These are phyloP conservation scores for Catostomus latipinnis DNA, from an alignment of 2,797 vertebrate species.

Conservation along the genomic window DNA sequence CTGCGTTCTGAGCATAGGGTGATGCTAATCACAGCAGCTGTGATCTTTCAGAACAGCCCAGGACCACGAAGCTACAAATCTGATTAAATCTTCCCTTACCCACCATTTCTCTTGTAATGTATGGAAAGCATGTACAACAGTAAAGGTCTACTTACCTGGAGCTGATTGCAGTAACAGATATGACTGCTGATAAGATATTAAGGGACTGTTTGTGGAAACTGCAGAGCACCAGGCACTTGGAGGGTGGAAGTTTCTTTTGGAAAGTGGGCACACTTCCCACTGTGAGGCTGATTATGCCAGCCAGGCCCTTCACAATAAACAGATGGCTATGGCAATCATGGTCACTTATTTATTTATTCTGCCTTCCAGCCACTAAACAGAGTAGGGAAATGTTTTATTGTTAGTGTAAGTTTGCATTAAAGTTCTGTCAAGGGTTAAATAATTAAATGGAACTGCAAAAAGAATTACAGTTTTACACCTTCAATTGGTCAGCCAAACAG, in stretches of 20 bases:
- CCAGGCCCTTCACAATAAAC: slow-evolving; percentile 44
- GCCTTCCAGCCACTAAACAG: slow-evolving; percentile 8
- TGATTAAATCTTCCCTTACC: slow-evolving; percentile 36
- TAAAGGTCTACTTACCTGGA: slow-evolving; percentile 33
- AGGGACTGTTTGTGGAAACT: slow-evolving; percentile 10
- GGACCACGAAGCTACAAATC: slow-evolving; percentile 27
- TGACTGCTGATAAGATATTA: slow-evolving; percentile 14
- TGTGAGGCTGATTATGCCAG: slow-evolving; percentile 54
- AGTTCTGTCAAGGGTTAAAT: too few species aligned
- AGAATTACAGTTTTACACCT: too few species aligned
- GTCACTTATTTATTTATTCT: slow-evolving; percentile 23
- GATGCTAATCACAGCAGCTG: slow-evolving; percentile 52
- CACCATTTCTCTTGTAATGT: slow-evolving; percentile 34
- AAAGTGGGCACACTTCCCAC: slow-evolving; percentile 36
- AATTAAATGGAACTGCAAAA: too few species aligned
- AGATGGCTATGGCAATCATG: slow-evolving; percentile 48
- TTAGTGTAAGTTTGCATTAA: slow-evolving; percentile 3
- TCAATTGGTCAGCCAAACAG: too few species aligned
- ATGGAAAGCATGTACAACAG: slow-evolving; percentile 32
- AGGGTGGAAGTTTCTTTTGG: slow-evolving; percentile 21
- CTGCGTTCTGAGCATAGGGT: slow-evolving; percentile 54
- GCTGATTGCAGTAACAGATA: slow-evolving; percentile 41
- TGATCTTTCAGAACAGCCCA: slow-evolving; percentile 43
- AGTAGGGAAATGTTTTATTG: slow-evolving; percentile 17
- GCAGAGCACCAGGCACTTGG: slow-evolving; percentile 8